Evolutionary conservation across 2,888 invertebrate species (phyloP), one percentile per base, ranked within the genome.

Genomic region (Loripinus fragilis): DNA sequence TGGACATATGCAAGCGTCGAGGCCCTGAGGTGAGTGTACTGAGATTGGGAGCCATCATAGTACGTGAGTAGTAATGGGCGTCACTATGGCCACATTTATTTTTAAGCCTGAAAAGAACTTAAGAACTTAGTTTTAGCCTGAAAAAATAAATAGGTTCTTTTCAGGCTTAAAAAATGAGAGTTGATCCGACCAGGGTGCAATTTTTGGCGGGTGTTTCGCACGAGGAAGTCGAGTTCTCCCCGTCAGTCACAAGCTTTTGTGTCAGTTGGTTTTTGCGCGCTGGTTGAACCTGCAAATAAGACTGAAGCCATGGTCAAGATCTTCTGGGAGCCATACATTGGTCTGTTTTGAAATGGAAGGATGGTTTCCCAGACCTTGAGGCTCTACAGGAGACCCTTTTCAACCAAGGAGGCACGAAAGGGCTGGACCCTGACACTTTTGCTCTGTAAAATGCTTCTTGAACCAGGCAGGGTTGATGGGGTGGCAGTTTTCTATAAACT

Each of bases 221-320:
- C 66, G 35, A 66, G 66, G 66, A 33, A 66, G 66, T 66, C 35
- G 38, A 66, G 66, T 20, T 66, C 66, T 15, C 66, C 38, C 28
- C 28, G 8, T 66, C 66, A 17, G 66, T 66, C 33, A 67, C 67
- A 25, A 67, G 42, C 41, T 42, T 20, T n/a, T 17, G 67, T n/a
- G 67, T 67, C 12, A 67, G 67, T 41, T 42, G n/a, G 67, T 42
- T 25, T 67, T 67, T 8, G 23, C 25, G 41, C 67, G 42, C 67
- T 67, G 41, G n/a, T 41, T 67, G 42, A 67, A 67, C 42, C n/a
- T 67, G n/a, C 67, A n/a, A 25, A 67, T 66, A 23, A 66, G 20
- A 20, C 8, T 33, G 38, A 33, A 66, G 35, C 8, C 66, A 8
- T 66, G 66, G 66, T 35, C 38, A 3, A 33, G 7, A 17, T 8